A percentile compares a stretch with the other conserved stretches of the same genome.
Evolutionary conservation across 2,113 vertebrate genomes (phyloP).

Genomic region (Oreochromis niloticus): DNA sequence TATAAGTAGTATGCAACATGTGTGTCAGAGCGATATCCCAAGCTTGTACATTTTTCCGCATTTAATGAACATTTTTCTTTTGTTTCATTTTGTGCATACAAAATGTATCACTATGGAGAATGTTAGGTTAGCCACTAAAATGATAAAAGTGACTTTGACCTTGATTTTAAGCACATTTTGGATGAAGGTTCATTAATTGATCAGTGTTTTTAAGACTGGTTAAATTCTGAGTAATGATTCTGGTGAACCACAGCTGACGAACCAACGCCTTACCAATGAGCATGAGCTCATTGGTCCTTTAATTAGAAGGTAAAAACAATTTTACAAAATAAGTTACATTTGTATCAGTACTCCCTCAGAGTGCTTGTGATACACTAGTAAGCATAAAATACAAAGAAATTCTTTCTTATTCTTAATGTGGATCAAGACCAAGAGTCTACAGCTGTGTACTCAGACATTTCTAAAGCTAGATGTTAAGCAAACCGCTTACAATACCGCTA

Average conservation of each 20-base stretch:
- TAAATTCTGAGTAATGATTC: not conserved
- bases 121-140: not conserved
- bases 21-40: accelerated
- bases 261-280: not conserved
- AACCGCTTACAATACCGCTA: not conserved
- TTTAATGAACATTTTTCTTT: not conserved
- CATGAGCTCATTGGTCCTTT: not conserved
- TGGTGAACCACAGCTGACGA: not conserved
- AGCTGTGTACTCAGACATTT: not conserved
- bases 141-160: not conserved
- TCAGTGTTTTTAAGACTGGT: not conserved
- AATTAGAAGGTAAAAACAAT: not conserved
- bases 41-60: not conserved
- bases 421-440: not conserved
- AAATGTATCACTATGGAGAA: not conserved
- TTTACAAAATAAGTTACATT: not conserved
- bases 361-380: not conserved
- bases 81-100: not conserved
- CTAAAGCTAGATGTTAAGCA: not conserved
- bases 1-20: not conserved
- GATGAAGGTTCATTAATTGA: not conserved
- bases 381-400: not conserved
- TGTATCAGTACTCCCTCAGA: not conserved
- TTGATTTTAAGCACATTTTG: accelerated
- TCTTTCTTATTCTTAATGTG: not conserved